Evolutionary conservation across 2,888 invertebrate genomes (phyloP).

Genomic region (Pycnomerus fuliginosus): DNA sequence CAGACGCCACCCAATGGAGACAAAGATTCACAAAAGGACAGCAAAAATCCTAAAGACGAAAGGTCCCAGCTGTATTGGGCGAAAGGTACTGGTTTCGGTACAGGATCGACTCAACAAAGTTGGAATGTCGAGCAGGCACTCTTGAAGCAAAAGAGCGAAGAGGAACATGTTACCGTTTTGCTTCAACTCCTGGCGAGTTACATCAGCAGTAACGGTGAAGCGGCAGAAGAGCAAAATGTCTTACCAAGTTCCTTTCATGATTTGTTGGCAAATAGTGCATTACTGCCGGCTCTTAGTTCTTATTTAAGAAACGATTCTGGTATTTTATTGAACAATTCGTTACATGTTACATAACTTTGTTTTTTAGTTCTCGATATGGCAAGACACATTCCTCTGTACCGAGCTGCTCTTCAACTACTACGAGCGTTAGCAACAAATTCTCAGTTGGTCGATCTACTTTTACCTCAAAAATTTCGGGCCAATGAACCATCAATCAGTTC

Average conservation of each 20-base stretch:
- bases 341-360: neutral
- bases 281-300: constrained; percentile 84
- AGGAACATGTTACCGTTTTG: constrained; percentile 84
- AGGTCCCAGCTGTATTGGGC: constrained; percentile 87
- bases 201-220: constrained; percentile 71
- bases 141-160: constrained; percentile 83
- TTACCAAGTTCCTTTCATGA: constrained; percentile 74
- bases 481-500: constrained; percentile 68
- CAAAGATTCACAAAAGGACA: constrained; percentile 44
- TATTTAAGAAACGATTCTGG: constrained; percentile 91
- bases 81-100: constrained; percentile 95
- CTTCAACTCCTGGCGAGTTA: constrained; percentile 81
- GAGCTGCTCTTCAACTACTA: constrained; percentile 78
- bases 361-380: constrained; percentile 88
- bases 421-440: constrained; percentile 70
- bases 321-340: constrained; percentile 39
- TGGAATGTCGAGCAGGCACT: constrained; percentile 98
- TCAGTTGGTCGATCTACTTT: constrained; percentile 61
- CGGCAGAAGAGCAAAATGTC: constrained; percentile 50
- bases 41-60: constrained; percentile 49
- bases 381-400: constrained; percentile 91
- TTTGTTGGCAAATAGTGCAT: constrained; percentile 76
- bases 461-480: constrained; percentile 56
- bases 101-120: constrained; percentile 91
- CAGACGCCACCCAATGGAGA: constrained; percentile 58